Conservation (phyloP, 2,888 invertebrate genomes). For the Epistrophe eligans region DNA sequence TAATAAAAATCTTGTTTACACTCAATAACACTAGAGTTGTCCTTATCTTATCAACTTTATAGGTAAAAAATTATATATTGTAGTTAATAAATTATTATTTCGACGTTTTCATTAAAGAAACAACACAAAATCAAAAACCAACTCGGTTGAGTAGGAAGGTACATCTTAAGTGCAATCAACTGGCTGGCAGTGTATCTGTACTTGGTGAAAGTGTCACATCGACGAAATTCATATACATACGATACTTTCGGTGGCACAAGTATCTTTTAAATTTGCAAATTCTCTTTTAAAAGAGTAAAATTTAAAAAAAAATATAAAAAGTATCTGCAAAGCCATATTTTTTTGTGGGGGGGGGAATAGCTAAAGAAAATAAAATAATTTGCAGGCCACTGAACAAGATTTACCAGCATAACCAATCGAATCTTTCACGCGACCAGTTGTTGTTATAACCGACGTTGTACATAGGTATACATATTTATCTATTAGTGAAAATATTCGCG, state of each 20-base stretch:
- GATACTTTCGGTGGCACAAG: not conserved
- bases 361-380: not conserved
- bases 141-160: not conserved
- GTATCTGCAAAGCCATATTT: not conserved
- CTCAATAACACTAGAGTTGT: not conserved
- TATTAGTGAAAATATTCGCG: not conserved
- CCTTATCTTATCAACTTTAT: constrained; percentile 27
- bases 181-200: constrained; percentile 23
- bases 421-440: constrained; percentile 24
- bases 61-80: constrained; percentile 15
- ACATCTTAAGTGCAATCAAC: constrained; percentile 27
- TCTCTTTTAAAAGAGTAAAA: constrained; percentile 26
- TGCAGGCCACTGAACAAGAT: not conserved
- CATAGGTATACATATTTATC: not conserved
- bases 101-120: constrained; percentile 24
- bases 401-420: constrained; percentile 11
- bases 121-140: not conserved
- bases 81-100: constrained; percentile 29
- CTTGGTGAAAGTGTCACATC: constrained; percentile 44
- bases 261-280: constrained; percentile 13
- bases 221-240: not conserved
- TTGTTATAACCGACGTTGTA: constrained; percentile 2
- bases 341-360: not conserved
- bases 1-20: constrained; percentile 9
- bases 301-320: not conserved